These are phyloP conservation scores for Halictus quadricinctus DNA, from an alignment of 2,888 invertebrate species.

Conservation along the genomic window DNA sequence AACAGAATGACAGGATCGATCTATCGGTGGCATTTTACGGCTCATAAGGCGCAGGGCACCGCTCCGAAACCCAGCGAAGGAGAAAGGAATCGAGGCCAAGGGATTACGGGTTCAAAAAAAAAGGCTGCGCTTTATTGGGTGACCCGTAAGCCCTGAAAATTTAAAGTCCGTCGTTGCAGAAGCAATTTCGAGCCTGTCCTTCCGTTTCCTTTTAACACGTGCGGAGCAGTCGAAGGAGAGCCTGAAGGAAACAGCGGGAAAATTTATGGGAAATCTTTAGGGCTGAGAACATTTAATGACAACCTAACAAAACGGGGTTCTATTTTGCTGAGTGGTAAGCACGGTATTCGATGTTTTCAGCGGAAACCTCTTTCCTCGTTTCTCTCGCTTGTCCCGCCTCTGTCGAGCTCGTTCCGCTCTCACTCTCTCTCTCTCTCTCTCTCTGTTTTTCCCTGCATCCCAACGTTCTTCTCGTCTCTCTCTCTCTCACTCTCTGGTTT, in stretches of 20 bases:
- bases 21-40: constrained; percentile 26
- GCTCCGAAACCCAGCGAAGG: constrained; percentile 11
- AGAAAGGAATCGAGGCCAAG: constrained; percentile 38
- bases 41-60: constrained; percentile 4
- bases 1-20: constrained; percentile 3
- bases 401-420: constrained; percentile 3
- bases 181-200: constrained; percentile 24
- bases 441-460: constrained; percentile 27
- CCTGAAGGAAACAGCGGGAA: neutral
- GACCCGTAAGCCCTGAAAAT: constrained; percentile 35
- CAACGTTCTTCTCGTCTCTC: neutral
- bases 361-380: constrained; percentile 47
- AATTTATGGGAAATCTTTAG: constrained; percentile 54
- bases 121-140: constrained; percentile 40
- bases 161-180: constrained; percentile 32
- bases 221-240: neutral
- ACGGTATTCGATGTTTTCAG: constrained; percentile 60
- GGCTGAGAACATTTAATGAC: constrained; percentile 56
- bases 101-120: constrained; percentile 31
- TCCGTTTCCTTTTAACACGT: neutral
- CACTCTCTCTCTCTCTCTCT: constrained; percentile 17
- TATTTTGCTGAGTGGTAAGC: constrained; percentile 55
- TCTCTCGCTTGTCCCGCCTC: constrained; percentile 43
- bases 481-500: neutral
- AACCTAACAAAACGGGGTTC: constrained; percentile 52